Percentiles rank a stretch among this genome's conserved stretches.
Conservation (phyloP, 2,113 vertebrate genomes). For the Vombatus ursinus region DNA sequence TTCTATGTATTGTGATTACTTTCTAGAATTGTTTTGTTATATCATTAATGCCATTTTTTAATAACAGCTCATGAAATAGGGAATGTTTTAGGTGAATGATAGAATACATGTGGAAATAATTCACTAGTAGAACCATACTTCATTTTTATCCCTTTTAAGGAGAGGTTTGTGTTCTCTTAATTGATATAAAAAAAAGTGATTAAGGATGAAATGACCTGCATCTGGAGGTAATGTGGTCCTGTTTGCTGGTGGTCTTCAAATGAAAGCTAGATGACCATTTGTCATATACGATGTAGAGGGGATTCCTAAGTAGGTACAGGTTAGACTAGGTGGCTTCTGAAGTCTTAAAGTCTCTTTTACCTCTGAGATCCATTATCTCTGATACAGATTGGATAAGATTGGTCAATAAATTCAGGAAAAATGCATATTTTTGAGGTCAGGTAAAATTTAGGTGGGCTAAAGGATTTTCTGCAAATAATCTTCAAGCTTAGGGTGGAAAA, state of each 20-base stretch:
- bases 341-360: not conserved
- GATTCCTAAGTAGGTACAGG: not conserved
- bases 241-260: not conserved
- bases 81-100: not conserved
- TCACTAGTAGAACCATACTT: not conserved
- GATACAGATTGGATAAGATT: not conserved
- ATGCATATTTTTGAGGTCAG: not conserved
- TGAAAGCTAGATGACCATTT: not conserved
- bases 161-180: not conserved
- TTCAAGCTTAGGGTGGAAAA: slow-evolving; percentile 15
- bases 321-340: not conserved
- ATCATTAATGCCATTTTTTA: not conserved
- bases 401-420: not conserved
- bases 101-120: not conserved
- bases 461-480: slow-evolving; percentile 36
- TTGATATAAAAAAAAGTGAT: no score
- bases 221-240: not conserved
- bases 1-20: not conserved
- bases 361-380: not conserved
- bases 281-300: not conserved
- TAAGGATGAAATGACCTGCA: no score
- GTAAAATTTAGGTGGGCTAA: not conserved
- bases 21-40: not conserved
- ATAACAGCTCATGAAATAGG: not conserved
- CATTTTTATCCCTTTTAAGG: not conserved